Conservation (phyloP, 2,888 invertebrate genomes). For the Caradrina kadenii region DNA sequence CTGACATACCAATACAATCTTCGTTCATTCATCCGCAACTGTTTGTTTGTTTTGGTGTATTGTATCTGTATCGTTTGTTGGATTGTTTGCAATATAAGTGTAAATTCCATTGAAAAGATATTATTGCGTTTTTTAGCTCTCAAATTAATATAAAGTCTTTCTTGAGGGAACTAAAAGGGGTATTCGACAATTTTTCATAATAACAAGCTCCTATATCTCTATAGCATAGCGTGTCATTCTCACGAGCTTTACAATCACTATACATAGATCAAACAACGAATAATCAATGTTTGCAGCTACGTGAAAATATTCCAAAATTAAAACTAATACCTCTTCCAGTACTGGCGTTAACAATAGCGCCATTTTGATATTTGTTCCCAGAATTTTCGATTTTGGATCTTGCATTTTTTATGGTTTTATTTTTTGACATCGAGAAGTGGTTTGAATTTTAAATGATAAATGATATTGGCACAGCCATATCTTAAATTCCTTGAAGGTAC, state of each 20-base stretch:
- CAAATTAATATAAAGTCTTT: too few species aligned
- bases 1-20: too few species aligned
- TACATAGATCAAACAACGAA: constrained; percentile 59
- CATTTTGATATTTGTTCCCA: constrained; percentile 51
- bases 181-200: neutral
- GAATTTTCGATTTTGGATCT: constrained; percentile 19
- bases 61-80: too few species aligned
- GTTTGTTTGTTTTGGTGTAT: too few species aligned
- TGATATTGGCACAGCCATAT: constrained; percentile 12
- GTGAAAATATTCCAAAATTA: constrained; percentile 68
- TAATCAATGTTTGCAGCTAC: constrained; percentile 66
- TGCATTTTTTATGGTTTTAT: constrained; percentile 16
- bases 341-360: constrained; percentile 42
- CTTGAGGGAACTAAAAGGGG: too few species aligned
- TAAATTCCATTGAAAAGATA: too few species aligned
- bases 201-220: neutral
- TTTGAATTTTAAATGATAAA: constrained; percentile 16
- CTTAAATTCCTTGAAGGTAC: neutral
- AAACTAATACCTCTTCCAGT: constrained; percentile 21
- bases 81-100: too few species aligned
- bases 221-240: constrained; percentile 1
- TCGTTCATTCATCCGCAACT: too few species aligned
- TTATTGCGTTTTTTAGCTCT: too few species aligned
- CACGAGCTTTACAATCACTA: constrained; percentile 33
- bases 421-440: neutral